Percentiles rank a stretch among this genome's conserved stretches.
These are phyloP conservation scores for Limenitis camilla DNA, from an alignment of 2,888 invertebrate species.

Conservation along the genomic window DNA sequence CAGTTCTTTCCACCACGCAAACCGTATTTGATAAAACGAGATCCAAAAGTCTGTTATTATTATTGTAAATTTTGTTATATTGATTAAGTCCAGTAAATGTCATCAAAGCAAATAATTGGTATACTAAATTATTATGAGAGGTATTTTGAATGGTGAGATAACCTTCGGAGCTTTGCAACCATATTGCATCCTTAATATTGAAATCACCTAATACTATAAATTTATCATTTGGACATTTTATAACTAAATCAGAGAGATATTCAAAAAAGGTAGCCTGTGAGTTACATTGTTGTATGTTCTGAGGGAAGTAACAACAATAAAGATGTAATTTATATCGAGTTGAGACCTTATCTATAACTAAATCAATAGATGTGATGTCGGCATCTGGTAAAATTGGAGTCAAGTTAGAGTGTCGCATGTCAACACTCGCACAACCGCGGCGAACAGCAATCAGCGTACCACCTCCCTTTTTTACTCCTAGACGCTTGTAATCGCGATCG, in stretches of 20 bases:
- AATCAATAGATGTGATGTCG: neutral
- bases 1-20: neutral
- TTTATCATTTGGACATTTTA: neutral
- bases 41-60: neutral
- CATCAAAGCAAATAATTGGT: neutral
- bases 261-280: neutral
- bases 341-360: neutral
- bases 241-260: neutral
- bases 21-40: neutral
- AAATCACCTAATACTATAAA: neutral
- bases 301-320: slow-evolving; percentile 1
- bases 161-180: neutral
- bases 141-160: neutral
- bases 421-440: neutral
- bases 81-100: neutral
- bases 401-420: neutral
- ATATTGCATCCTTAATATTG: neutral
- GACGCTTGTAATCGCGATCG: neutral
- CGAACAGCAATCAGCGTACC: neutral
- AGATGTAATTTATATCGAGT: neutral
- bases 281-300: neutral
- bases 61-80: neutral
- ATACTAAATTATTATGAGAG: neutral
- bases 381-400: neutral
- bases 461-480: neutral